Conservation (phyloP, 64 coral and sea anemone genomes). For the Porites australiensis region DNA sequence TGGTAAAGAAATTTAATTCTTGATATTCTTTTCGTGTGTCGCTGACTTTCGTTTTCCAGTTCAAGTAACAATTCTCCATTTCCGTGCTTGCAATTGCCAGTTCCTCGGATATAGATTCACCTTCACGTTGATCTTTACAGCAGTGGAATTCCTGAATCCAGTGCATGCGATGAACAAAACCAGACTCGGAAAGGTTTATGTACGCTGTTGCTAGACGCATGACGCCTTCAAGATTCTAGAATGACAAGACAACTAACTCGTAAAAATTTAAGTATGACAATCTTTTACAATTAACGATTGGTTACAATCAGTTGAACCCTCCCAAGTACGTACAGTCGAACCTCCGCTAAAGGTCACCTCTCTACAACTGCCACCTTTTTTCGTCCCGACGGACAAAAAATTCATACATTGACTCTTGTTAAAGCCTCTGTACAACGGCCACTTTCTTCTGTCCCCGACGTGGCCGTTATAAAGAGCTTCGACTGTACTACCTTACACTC, state of each 20-base stretch:
- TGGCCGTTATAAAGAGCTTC: too few species aligned
- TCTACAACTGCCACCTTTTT: too few species aligned
- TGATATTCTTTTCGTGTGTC: conserved; percentile 26
- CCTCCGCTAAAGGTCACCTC: too few species aligned
- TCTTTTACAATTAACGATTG: too few species aligned
- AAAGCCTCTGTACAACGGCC: too few species aligned
- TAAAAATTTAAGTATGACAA: neutral
- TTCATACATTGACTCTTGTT: too few species aligned
- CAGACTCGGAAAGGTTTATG: conserved; percentile 77
- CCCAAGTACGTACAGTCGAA: too few species aligned
- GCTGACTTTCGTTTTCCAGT: conserved; percentile 61
- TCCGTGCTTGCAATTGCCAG: conserved; percentile 7
- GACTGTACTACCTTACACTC: too few species aligned
- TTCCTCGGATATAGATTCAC: conserved; percentile 36
- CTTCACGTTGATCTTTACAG: neutral
- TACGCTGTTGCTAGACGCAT: conserved; percentile 64
- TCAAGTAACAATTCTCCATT: conserved; percentile 44
- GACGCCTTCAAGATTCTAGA: conserved; percentile 81
- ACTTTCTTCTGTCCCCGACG: too few species aligned
- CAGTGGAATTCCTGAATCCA: conserved; percentile 70
- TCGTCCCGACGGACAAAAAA: too few species aligned
- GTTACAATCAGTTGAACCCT: too few species aligned
- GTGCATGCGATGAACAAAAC: conserved; percentile 56
- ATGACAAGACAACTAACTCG: neutral
- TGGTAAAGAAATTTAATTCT: conserved; percentile 75